Conservation (phyloP, 2,113 vertebrate genomes). For the Pseudorhombus dupliciocellatus region DNA sequence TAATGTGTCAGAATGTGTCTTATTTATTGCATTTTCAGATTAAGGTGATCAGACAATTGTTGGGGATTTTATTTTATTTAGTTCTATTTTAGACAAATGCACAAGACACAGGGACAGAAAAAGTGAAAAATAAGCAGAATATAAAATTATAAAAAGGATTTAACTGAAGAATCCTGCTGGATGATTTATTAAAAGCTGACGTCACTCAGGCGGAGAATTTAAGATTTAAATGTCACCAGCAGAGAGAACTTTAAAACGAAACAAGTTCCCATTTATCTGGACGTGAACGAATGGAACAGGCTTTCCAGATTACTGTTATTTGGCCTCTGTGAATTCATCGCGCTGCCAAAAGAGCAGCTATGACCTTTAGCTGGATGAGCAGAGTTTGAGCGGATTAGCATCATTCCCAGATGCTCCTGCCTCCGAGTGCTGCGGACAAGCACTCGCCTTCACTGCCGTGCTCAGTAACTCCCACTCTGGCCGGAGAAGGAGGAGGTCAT, state of each 20-base stretch:
- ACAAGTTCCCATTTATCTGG: not conserved
- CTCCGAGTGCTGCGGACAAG: not conserved
- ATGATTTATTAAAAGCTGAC: not conserved
- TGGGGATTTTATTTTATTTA: not conserved
- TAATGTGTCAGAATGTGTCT: too few relatives aligned
- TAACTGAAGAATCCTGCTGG: not conserved
- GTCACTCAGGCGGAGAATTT: not conserved
- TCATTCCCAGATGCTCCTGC: constrained; percentile 6
- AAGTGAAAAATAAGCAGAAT: too few relatives aligned
- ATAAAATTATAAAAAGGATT: not conserved
- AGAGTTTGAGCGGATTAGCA: constrained; percentile 10
- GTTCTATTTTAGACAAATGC: not conserved
- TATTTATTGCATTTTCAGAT: too few relatives aligned
- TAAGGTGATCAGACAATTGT: too few relatives aligned
- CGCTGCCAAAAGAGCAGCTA: constrained; percentile 1
- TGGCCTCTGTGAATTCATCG: not conserved
- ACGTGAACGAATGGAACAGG: not conserved
- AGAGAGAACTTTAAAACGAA: not conserved
- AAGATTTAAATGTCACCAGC: not conserved
- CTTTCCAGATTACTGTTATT: constrained; percentile 25
- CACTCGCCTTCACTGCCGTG: not conserved
- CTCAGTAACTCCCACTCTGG: not conserved
- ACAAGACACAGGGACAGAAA: not conserved
- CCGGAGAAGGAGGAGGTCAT: constrained; percentile 13
- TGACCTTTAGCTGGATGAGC: constrained; percentile 13